These are phyloP conservation scores for Ricordea florida DNA, from an alignment of 92 coral and sea anemone species.

Conservation along the genomic window DNA sequence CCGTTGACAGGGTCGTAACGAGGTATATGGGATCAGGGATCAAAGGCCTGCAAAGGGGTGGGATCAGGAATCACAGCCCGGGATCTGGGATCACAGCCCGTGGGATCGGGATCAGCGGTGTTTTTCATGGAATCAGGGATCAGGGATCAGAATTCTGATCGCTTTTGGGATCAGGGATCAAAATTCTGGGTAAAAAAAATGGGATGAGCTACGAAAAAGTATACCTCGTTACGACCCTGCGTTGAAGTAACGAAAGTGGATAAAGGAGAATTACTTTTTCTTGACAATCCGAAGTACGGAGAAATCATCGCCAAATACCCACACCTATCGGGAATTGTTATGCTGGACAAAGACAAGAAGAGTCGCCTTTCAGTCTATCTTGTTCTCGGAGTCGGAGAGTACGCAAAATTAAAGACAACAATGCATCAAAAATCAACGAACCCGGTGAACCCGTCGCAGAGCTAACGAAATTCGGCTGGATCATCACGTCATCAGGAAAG, in stretches of 20 bases:
- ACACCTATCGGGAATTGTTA: not conserved
- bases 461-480: not conserved
- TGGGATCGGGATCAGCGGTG: too few relatives aligned
- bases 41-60: too few relatives aligned
- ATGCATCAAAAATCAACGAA: not conserved
- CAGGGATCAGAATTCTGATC: too few relatives aligned
- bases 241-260: slow-evolving; percentile 29
- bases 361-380: not conserved
- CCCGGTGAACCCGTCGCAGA: not conserved
- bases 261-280: not conserved
- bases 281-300: slow-evolving; percentile 16
- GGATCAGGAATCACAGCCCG: too few relatives aligned
- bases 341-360: not conserved
- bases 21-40: too few relatives aligned
- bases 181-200: too few relatives aligned
- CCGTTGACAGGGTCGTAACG: too few relatives aligned
- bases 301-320: not conserved
- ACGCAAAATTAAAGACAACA: not conserved
- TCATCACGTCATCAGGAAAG: not conserved
- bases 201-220: too few relatives aligned
- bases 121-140: too few relatives aligned
- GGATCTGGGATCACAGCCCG: too few relatives aligned
- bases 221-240: too few relatives aligned
- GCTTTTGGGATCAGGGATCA: too few relatives aligned
- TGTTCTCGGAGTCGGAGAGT: not conserved